Evolutionary conservation across 2,888 invertebrate species (phyloP), one percentile per base, ranked within the genome.

Genomic region (Lycophotia porphyrea): DNA sequence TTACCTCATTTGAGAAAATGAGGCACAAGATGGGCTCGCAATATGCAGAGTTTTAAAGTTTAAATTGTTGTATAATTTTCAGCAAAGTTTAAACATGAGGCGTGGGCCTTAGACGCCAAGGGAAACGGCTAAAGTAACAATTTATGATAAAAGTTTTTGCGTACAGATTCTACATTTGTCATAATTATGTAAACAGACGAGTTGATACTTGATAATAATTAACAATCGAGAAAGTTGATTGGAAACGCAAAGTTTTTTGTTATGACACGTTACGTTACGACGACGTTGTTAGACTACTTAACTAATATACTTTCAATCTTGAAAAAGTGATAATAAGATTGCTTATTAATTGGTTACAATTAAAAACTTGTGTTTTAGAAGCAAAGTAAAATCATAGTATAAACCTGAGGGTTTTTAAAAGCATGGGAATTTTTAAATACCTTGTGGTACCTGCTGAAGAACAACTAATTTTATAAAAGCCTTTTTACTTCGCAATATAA

Each of bases 71-170:
- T 72, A 58, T 78, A 78, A 82, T 78, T 78, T 69, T 67, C 74
- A 61, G 47, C n/a, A 1, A 84, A 86, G 74, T 84, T 84, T 52
- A 18, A 55, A 74, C 49, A 64, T 63, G 70, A 75, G 82, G 58
- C 61, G 42, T 47, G 74, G 60, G 70, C 64, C 49, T 82, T 65
- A 74, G 72, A 74, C 72, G 71, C 70, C 27, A 68, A 80, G 63
- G 67, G 58, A 44, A 71, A 65, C 60, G 61, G 65, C 49, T 58
- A 64, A 70, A 84, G 74, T 76, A 73, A 80, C 60, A 84, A 86
- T 84, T 86, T 86, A 84, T 80, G 74, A 63, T 44, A 55, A 79
- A 84, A 86, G 65, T 86, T 84, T 70, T 67, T 39, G 52, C n/a
- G 27, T 75, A 74, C 60, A 55, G 69, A 76, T 83, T 68, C 61